Evolutionary conservation across 2,113 vertebrate genomes (phyloP), one percentile per base, ranked within the genome.

Genomic region (Dinomys branickii): DNA sequence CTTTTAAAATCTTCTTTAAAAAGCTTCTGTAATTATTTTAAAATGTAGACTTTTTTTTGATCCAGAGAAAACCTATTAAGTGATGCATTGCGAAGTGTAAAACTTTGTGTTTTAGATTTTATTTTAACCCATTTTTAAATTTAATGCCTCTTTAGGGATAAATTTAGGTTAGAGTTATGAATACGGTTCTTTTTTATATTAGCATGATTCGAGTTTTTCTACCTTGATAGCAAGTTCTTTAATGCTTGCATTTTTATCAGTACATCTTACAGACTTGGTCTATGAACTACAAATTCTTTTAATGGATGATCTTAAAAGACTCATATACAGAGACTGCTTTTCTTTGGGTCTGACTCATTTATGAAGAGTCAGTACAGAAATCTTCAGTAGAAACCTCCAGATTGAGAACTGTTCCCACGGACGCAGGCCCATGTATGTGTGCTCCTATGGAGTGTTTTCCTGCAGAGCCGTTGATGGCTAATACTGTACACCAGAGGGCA

Each of bases 231-330:
- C 14, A 90, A 58, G 24, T 90, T 97, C 47, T 78, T 52, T 44
- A 82, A 77, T 85, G 0, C 81, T 89, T 89, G 6, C 41, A 82
- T 95, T 84, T 1, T 44, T 82, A 1, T 87, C 59, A 4, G 22
- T 97, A 69, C 52, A 78, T 92, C 20, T 88, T 94, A 17, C 26
- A 19, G 84, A 92, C 14, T 0, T 88, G 92, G 9, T 35, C 52
- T 61, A 88, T 77, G 56, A 92, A 95, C 47, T 22, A 87, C 71
- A 94, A 52, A 96, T 91, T 96, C 44, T 91, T 95, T 96, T 17
- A 65, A 80, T 47, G 2, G 80, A 30, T 19, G 13, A 88, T 38
- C 75, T 93, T 44, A 88, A 95, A 94, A 58, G 14, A 50, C 6
- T 91, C 52, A 77, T 81, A 30, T n/a, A 59, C 20, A 67, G n/a